phyloP scores from a whole-genome alignment of 2,797 vertebrate genomes.

The Rhyacichthys aspro region DNA sequence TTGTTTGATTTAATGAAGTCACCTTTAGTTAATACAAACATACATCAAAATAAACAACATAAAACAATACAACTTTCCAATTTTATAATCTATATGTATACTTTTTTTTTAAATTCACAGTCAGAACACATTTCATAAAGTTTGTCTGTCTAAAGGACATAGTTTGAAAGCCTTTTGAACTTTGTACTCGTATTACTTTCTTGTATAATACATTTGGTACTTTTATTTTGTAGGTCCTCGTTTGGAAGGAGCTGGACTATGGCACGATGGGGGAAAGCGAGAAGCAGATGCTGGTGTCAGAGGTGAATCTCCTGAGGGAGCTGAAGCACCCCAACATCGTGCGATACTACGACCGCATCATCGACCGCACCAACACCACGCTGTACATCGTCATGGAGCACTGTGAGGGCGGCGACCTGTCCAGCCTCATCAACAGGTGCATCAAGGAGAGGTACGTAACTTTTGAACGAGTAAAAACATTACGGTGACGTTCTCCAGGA shows the following conservation, averaged over 20 bases:
- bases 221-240: slow-evolving; percentile 83
- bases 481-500: too few species aligned
- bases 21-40: too few species aligned
- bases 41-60: too few species aligned
- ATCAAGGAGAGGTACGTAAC: slow-evolving; percentile 86
- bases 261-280: slow-evolving; percentile 92
- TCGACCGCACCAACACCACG: slow-evolving; percentile 90
- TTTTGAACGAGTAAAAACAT: too few species aligned
- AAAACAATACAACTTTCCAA: too few species aligned
- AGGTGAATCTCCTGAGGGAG: slow-evolving; percentile 95
- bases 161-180: too few species aligned
- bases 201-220: too few species aligned
- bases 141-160: too few species aligned
- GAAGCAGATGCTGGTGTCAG: slow-evolving; percentile 97
- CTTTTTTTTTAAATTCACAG: too few species aligned
- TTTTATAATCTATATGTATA: too few species aligned
- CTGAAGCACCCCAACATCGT: slow-evolving; percentile 96
- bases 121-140: neutral
- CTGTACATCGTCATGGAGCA: slow-evolving; percentile 98
- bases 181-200: too few species aligned
- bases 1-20: too few species aligned
- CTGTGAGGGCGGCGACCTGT: slow-evolving; percentile 94
- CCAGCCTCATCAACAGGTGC: slow-evolving; percentile 86
- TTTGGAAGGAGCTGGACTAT: slow-evolving; percentile 98
- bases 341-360: slow-evolving; percentile 92